Evolutionary conservation across 2,888 invertebrate genomes (phyloP).

Genomic region (Dynastes grantii): DNA sequence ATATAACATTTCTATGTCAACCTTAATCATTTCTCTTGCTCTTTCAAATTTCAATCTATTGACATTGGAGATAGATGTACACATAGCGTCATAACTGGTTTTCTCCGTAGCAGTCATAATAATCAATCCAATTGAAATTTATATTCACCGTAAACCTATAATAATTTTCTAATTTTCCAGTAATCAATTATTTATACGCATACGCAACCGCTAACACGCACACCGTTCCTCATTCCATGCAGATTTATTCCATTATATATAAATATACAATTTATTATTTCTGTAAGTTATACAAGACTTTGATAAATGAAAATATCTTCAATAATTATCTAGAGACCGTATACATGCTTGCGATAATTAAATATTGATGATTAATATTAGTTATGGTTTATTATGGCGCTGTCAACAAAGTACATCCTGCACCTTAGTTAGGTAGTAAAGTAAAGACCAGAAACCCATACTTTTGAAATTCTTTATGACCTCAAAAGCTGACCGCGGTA

Average conservation of each 20-base stretch:
- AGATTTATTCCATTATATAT: slow-evolving; percentile 24
- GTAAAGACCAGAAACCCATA: slow-evolving; percentile 1
- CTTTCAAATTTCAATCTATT: no score
- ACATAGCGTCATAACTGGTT: no score
- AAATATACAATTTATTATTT: slow-evolving; percentile 22
- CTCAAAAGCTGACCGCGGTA: slow-evolving; percentile 12
- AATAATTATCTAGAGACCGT: slow-evolving; percentile 15
- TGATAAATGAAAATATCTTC: slow-evolving; percentile 30
- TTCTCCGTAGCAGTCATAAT: no score
- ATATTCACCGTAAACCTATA: not conserved
- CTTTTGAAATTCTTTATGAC: slow-evolving; percentile 22
- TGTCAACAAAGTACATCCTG: slow-evolving; percentile 33
- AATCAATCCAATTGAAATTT: not conserved
- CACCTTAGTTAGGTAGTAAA: not conserved
- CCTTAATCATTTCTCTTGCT: no score
- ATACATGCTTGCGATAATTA: slow-evolving; percentile 25
- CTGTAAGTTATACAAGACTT: slow-evolving; percentile 10
- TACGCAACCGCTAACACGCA: slow-evolving; percentile 1
- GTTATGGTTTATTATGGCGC: slow-evolving; percentile 22
- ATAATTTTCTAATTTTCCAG: slow-evolving; percentile 27
- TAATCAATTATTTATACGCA: slow-evolving; percentile 12
- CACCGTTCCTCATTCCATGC: slow-evolving; percentile 10
- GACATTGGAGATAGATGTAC: no score
- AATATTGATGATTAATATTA: slow-evolving; percentile 37
- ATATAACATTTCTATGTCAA: no score